Evolutionary conservation across 2,113 vertebrate genomes (phyloP).

Genomic region (Crypturellus undulatus): DNA sequence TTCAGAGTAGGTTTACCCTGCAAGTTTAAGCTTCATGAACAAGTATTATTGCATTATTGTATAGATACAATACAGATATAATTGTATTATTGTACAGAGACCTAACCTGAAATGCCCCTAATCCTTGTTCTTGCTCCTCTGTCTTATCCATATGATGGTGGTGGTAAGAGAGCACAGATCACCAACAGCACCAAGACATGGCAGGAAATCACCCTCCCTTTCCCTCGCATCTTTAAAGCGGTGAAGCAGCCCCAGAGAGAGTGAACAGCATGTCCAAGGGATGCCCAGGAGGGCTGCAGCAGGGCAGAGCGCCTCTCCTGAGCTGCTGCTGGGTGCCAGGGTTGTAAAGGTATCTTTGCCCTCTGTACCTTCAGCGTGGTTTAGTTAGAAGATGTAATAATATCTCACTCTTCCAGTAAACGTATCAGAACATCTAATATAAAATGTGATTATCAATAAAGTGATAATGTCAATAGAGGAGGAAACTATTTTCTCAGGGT

Average conservation of each 20-base stretch:
- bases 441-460: conserved; percentile 20
- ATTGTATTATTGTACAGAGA: conserved; percentile 9
- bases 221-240: neutral
- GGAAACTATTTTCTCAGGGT: neutral
- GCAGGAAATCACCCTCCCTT: neutral
- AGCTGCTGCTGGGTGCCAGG: accelerated
- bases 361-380: neutral
- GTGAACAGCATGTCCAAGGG: neutral
- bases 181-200: neutral
- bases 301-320: neutral
- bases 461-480: neutral
- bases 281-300: neutral
- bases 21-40: conserved; percentile 59
- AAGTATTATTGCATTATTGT: conserved; percentile 26
- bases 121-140: neutral
- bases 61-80: neutral
- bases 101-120: conserved; percentile 2
- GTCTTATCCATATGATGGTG: neutral
- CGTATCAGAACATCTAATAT: conserved; percentile 15
- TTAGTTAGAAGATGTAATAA: neutral
- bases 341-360: neutral
- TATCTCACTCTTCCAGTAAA: neutral
- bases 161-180: neutral
- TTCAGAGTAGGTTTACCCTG: conserved; percentile 47
- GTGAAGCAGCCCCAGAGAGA: neutral